A percentile compares a stretch with the other conserved stretches of the same genome.
Conservation (phyloP, 2,797 vertebrate genomes). For the Myiotriccus ornatus region DNA sequence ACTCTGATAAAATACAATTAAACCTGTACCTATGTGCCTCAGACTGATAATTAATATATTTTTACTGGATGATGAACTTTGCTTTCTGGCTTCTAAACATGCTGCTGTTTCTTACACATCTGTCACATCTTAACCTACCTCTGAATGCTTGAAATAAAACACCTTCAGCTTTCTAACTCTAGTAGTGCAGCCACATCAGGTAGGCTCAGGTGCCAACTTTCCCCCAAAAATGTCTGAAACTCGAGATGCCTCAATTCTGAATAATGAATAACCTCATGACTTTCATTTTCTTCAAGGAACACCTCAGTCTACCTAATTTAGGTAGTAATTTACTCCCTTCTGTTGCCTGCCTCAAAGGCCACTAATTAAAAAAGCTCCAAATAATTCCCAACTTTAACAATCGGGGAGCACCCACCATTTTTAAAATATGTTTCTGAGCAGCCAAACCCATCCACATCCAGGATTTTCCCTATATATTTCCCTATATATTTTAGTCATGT, state of each 20-base stretch:
- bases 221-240: background rate
- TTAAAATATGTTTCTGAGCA: background rate
- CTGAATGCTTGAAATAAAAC: conserved; percentile 19
- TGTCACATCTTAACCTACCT: background rate
- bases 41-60: background rate
- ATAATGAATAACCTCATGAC: background rate
- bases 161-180: background rate
- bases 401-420: background rate
- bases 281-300: background rate
- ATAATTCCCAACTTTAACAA: background rate
- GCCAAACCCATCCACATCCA: background rate
- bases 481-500: background rate
- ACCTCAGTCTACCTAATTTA: background rate
- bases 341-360: background rate
- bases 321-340: background rate
- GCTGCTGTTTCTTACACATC: background rate
- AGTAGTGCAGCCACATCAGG: background rate
- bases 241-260: background rate
- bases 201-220: background rate
- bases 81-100: background rate
- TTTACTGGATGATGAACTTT: background rate
- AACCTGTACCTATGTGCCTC: background rate
- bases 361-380: background rate
- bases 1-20: conserved; percentile 30
- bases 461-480: background rate